These are phyloP conservation scores for Mormoops blainvillei DNA, from an alignment of 2,113 vertebrate genomes.

Conservation along the genomic window DNA sequence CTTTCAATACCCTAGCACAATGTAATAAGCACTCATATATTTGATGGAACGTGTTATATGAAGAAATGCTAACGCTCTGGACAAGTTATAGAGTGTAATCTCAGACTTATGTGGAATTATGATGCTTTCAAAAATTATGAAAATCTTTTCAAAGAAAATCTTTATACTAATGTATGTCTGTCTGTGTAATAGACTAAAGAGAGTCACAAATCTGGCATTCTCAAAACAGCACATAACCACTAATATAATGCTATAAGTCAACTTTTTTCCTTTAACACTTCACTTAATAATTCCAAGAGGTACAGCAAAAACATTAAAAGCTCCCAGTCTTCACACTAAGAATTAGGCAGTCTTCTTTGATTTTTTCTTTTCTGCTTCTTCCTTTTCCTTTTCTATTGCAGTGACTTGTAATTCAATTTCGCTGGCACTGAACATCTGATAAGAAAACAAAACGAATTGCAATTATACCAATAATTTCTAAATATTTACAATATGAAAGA, in stretches of 20 bases:
- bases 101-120: neutral
- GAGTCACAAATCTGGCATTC: neutral
- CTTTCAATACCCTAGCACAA: neutral
- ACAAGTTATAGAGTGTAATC: neutral
- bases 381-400: slow-evolving; percentile 85
- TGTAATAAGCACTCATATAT: neutral
- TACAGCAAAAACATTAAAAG: neutral
- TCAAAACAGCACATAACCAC: neutral
- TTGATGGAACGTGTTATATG: neutral
- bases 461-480: neutral
- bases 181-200: neutral
- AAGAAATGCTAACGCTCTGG: neutral
- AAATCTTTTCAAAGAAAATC: slow-evolving; percentile 1
- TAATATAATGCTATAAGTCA: neutral
- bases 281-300: slow-evolving; percentile 5
- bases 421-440: slow-evolving; percentile 85
- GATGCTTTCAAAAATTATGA: slow-evolving; percentile 5
- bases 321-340: neutral
- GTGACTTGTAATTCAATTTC: slow-evolving; percentile 84
- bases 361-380: slow-evolving; percentile 86
- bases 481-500: neutral
- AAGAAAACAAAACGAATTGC: slow-evolving; percentile 29
- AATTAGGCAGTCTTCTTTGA: slow-evolving; percentile 79
- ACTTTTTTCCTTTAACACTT: slow-evolving; percentile 22
- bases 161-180: neutral